These are phyloP conservation scores for Cavia porcellus DNA, from an alignment of 2,113 vertebrate species.

Conservation along the genomic window DNA sequence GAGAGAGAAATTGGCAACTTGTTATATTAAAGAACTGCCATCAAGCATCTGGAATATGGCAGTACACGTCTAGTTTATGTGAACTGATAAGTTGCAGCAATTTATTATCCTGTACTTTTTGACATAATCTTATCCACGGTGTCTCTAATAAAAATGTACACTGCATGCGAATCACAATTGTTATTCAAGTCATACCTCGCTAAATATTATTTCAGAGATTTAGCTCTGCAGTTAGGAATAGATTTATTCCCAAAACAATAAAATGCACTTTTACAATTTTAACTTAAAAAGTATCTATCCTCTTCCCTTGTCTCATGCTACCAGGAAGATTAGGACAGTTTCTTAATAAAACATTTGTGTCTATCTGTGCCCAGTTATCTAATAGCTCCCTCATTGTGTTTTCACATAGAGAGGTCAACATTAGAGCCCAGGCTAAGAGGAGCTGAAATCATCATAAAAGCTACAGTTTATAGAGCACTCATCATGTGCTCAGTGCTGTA, in stretches of 20 bases:
- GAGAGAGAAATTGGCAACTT: conserved; percentile 86
- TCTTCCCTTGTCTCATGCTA: conserved; percentile 68
- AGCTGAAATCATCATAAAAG: neutral
- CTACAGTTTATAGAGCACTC: neutral
- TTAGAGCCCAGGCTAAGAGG: neutral
- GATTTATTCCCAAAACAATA: conserved; percentile 60
- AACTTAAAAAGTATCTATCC: conserved; percentile 64
- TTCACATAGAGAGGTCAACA: conserved; percentile 65
- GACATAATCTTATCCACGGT: conserved; percentile 78
- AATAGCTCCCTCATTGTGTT: conserved; percentile 70
- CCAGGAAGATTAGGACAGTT: conserved; percentile 71
- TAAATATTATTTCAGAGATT: conserved; percentile 63
- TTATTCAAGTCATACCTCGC: conserved; percentile 44
- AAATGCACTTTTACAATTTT: conserved; percentile 38
- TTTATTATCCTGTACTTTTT: conserved; percentile 85
- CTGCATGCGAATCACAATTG: conserved; percentile 47
- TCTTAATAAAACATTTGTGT: conserved; percentile 83
- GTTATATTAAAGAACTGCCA: conserved; percentile 83
- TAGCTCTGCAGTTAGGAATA: neutral
- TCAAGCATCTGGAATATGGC: conserved; percentile 89
- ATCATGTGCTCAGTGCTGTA: neutral
- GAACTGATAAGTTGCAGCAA: conserved; percentile 83
- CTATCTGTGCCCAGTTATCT: conserved; percentile 65
- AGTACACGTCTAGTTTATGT: conserved; percentile 80
- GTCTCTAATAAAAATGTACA: conserved; percentile 69